A percentile compares a stretch with the other conserved stretches of the same genome.
These are phyloP conservation scores for Trichonephila clavata DNA, from an alignment of 1,140 invertebrate genomes.

Conservation along the genomic window DNA sequence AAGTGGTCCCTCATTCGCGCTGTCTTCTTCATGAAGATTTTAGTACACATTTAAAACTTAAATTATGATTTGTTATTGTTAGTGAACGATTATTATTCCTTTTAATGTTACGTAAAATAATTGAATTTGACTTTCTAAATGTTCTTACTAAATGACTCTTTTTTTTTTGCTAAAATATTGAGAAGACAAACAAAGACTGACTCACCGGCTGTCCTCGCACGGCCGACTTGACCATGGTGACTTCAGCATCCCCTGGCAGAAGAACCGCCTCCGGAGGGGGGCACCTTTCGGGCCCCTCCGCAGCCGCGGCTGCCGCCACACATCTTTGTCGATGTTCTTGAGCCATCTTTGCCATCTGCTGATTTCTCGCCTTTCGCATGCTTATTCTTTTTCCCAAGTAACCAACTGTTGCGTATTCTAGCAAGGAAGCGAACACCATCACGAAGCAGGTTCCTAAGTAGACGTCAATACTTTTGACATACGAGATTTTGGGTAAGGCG, in stretches of 20 bases:
- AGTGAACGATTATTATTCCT: too few relatives aligned
- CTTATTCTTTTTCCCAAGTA: constrained; percentile 97
- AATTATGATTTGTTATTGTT: too few relatives aligned
- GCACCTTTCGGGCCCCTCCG: constrained; percentile 68
- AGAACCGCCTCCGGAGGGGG: constrained; percentile 75
- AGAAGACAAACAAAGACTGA: background rate
- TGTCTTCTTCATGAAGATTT: too few relatives aligned
- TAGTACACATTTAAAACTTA: too few relatives aligned
- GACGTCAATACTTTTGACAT: constrained; percentile 99
- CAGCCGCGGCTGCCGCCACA: constrained; percentile 69
- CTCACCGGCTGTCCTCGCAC: constrained; percentile 74
- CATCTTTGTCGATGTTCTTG: constrained; percentile 84
- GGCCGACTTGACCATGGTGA: constrained; percentile 74
- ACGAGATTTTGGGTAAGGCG: constrained; percentile 98
- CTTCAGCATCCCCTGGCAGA: constrained; percentile 74
- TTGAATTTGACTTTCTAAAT: background rate
- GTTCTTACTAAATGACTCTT: background rate
- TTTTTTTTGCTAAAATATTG: too few relatives aligned
- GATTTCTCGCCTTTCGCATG: constrained; percentile 94
- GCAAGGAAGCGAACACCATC: constrained; percentile 97
- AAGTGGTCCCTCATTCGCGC: too few relatives aligned
- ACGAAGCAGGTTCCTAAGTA: constrained; percentile 99
- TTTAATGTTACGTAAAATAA: too few relatives aligned
- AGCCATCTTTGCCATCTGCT: constrained; percentile 91
- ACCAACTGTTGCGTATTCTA: constrained; percentile 96